These are phyloP conservation scores for Cephus pygmeus DNA, from an alignment of 2,888 invertebrate species.

Conservation along the genomic window DNA sequence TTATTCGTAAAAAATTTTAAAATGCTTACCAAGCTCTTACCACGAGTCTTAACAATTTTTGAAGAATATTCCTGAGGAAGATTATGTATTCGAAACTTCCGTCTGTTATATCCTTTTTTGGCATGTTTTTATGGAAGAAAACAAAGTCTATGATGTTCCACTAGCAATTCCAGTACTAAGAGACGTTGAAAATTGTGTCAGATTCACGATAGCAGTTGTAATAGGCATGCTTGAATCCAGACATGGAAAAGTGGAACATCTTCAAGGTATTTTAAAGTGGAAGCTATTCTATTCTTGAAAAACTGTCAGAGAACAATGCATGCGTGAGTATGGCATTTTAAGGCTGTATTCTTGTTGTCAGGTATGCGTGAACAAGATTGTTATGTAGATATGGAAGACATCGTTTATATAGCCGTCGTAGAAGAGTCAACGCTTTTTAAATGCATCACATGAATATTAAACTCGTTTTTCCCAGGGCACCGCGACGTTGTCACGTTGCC, in stretches of 20 bases:
- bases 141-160: background rate
- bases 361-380: background rate
- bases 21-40: no score
- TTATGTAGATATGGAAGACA: background rate
- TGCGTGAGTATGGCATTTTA: background rate
- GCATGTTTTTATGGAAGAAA: background rate
- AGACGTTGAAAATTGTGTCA: background rate
- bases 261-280: background rate
- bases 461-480: background rate
- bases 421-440: background rate
- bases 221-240: background rate
- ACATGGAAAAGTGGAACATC: background rate
- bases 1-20: no score
- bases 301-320: background rate
- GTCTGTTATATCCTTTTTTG: no score
- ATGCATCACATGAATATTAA: background rate
- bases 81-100: background rate
- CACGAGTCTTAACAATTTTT: background rate
- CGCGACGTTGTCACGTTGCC: background rate
- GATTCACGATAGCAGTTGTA: no score
- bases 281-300: background rate
- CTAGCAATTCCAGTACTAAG: background rate
- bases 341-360: background rate
- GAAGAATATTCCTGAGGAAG: background rate
- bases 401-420: background rate